Base-by-base conservation (phyloP, 1,140 invertebrate species). In the Aphidius gifuensis region DNA sequence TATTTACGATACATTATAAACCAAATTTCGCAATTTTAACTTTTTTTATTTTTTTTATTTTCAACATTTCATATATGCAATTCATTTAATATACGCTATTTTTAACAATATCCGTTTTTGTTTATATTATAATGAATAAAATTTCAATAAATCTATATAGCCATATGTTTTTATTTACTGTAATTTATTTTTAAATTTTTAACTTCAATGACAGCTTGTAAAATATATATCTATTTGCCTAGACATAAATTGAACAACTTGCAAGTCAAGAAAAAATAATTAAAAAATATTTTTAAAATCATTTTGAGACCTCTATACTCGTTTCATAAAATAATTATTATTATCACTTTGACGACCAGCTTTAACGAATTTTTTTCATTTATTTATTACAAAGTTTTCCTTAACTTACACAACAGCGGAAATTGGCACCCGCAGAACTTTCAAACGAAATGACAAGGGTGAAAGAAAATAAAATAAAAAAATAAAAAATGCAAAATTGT, bases 1-100 rank as follows among this genome's bases (percentile, higher is more conserved):
- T 39, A 53, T 6, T 53, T 55, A 55, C 40, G 53, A 55, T 55
- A 55, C 44, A 55, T 40, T 55, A 55, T 11, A 42, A 11, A 38
- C 2, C 2, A 32, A 32, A 32, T 32, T 32, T 1, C 23, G 23
- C 4, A 32, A 32, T 32, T 32, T 32, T 32, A 32, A 16, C 16
- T 16, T 32, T 32, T 32, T 32, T 32, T 32, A 32, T 32, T 32
- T 0, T 16, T 16, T 16, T 16, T 32, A 32, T 32, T 3, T 32
- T 32, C 1, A 32, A 32, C 23, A 32, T 32, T 32, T 32, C 4
- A 32, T 32, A 4, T 32, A 4, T 32, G 23, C 23, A 32, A 32
- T 32, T 32, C 23, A 32, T 32, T 32, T 32, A 32, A 32, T 4
- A 32, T 32, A 2, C 23, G 23, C 4, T 32, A 3, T 32, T 32